A percentile compares a stretch with the other conserved stretches of the same genome.
Evolutionary conservation across 1,140 invertebrate genomes (phyloP).

Genomic region (Melitaea cinxia): DNA sequence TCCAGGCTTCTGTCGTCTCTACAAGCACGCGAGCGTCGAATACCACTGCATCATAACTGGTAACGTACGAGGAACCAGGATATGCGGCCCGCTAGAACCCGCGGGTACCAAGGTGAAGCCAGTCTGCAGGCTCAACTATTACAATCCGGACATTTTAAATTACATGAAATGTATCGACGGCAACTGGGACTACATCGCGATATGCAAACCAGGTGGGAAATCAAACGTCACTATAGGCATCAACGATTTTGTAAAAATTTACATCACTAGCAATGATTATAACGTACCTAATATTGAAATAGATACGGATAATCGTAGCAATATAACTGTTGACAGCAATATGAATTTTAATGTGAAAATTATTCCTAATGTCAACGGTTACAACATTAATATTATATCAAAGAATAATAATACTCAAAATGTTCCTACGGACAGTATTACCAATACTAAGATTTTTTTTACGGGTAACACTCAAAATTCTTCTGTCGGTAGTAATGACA

Average conservation of each 20-base stretch:
- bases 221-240: constrained; percentile 41
- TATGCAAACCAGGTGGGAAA: constrained; percentile 53
- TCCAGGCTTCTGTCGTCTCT: constrained; percentile 49
- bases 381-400: too few species aligned
- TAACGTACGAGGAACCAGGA: constrained; percentile 31
- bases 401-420: not conserved
- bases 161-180: constrained; percentile 64
- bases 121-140: constrained; percentile 46
- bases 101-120: too few species aligned
- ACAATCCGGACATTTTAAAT: constrained; percentile 33
- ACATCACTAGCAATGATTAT: constrained; percentile 27
- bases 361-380: not conserved
- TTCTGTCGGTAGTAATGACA: not conserved
- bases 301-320: not conserved
- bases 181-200: constrained; percentile 63
- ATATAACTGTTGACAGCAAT: not conserved
- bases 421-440: not conserved
- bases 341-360: not conserved
- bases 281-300: constrained; percentile 14
- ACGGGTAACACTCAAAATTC: not conserved
- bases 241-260: not conserved
- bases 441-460: not conserved
- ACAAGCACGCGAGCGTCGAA: constrained; percentile 43
- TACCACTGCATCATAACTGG: constrained; percentile 48
- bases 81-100: constrained; percentile 28